Evolutionary conservation across 2,888 invertebrate species (phyloP).

Genomic region (Paralinhomoeus sp.): DNA sequence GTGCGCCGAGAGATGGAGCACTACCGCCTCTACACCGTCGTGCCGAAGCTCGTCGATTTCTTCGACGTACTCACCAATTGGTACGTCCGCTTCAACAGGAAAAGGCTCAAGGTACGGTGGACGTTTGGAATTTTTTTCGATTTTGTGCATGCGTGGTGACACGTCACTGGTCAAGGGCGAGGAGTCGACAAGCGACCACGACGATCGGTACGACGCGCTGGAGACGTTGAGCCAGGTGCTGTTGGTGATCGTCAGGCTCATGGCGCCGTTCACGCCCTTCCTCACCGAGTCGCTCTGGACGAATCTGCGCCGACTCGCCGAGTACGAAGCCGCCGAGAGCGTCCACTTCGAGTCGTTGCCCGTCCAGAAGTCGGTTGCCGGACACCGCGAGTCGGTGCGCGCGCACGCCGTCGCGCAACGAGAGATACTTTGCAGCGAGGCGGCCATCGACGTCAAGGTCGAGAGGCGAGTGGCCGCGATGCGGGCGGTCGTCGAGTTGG

Average conservation of each 20-base stretch:
- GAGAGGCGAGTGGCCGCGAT: constrained; percentile 58
- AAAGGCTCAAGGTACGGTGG: constrained; percentile 50
- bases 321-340: constrained; percentile 34
- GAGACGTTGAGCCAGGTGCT: constrained; percentile 68
- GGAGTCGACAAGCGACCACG: constrained; percentile 50
- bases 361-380: constrained; percentile 31
- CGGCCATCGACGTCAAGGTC: constrained; percentile 55
- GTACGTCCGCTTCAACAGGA: constrained; percentile 91
- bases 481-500: constrained; percentile 84
- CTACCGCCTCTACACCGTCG: constrained; percentile 81
- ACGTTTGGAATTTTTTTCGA: no score
- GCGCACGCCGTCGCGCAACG: no score
- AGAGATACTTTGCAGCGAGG: constrained; percentile 10
- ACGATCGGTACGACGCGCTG: constrained; percentile 59
- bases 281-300: constrained; percentile 84
- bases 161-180: constrained; percentile 12
- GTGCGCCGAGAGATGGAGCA: constrained; percentile 67
- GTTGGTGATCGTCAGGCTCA: constrained; percentile 62
- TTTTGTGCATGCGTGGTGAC: no score
- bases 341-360: constrained; percentile 82
- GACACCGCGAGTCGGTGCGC: no score
- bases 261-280: constrained; percentile 94
- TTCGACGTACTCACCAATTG: constrained; percentile 94
- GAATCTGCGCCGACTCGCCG: constrained; percentile 46
- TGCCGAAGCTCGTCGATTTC: constrained; percentile 73